Conservation (phyloP, 2,797 vertebrate species). For the Poecilia picta region DNA sequence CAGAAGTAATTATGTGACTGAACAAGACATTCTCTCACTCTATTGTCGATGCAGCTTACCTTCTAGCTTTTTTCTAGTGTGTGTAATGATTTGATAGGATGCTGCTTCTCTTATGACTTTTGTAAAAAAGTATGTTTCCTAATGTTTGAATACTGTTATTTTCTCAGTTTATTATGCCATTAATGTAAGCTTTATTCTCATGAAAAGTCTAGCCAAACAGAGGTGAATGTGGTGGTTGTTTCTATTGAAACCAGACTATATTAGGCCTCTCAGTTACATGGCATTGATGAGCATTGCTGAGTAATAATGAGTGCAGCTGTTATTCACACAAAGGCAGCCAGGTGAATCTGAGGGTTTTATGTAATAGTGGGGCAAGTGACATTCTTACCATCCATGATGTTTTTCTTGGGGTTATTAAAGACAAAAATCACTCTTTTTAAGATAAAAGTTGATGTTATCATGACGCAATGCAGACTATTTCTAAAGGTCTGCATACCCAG, state of each 20-base stretch:
- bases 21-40: conserved; percentile 71
- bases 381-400: conserved; percentile 80
- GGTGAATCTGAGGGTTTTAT: conserved; percentile 80
- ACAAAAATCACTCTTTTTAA: conserved; percentile 48
- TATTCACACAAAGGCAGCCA: conserved; percentile 70
- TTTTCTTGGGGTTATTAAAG: conserved; percentile 67
- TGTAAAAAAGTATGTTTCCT: conserved; percentile 10
- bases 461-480: conserved; percentile 15
- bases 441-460: conserved; percentile 41
- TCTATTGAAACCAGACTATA: conserved; percentile 24
- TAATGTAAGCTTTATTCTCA: neutral
- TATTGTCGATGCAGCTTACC: conserved; percentile 70
- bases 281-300: conserved; percentile 67
- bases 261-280: conserved; percentile 51
- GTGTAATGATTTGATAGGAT: conserved; percentile 23
- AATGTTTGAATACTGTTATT: conserved; percentile 1
- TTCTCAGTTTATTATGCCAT: neutral
- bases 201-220: neutral
- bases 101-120: neutral
- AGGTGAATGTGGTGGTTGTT: neutral
- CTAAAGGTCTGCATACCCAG: conserved; percentile 40
- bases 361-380: conserved; percentile 78
- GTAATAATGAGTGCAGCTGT: conserved; percentile 78
- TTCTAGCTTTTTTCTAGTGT: conserved; percentile 35
- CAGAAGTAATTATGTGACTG: conserved; percentile 77